These are phyloP conservation scores for Deroplatys truncata DNA, from an alignment of 2,888 invertebrate species.

Conservation along the genomic window DNA sequence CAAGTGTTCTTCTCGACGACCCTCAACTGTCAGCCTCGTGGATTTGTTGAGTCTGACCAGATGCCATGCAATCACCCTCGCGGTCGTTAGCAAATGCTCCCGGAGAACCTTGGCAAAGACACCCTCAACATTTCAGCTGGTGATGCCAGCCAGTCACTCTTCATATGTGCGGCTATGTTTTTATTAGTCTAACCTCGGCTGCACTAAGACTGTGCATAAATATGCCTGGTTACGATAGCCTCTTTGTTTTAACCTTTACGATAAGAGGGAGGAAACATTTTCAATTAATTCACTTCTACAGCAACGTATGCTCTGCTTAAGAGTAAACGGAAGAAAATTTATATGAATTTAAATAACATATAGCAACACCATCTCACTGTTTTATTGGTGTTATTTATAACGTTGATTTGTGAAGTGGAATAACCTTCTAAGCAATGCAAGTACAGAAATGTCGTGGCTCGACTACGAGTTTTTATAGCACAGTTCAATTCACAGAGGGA, in stretches of 20 bases:
- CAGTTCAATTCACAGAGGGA: too few relatives aligned
- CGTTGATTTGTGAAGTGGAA: too few relatives aligned
- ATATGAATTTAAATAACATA: too few relatives aligned
- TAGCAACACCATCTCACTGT: too few relatives aligned
- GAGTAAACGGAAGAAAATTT: too few relatives aligned
- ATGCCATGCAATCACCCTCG: neutral
- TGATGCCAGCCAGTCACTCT: neutral
- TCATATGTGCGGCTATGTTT: neutral
- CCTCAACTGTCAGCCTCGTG: neutral
- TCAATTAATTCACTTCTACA: too few relatives aligned
- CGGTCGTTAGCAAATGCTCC: too few relatives aligned
- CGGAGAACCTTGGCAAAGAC: neutral
- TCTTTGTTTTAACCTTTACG: neutral
- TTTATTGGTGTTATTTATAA: too few relatives aligned
- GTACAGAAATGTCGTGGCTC: too few relatives aligned
- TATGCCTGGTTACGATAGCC: neutral
- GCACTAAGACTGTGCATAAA: neutral
- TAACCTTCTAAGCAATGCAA: too few relatives aligned
- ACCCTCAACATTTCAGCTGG: neutral
- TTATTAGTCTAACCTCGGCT: neutral
- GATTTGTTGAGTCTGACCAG: neutral
- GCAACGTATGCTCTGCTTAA: too few relatives aligned
- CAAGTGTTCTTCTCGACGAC: neutral
- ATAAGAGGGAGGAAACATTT: neutral
- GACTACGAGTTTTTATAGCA: too few relatives aligned